A percentile compares a stretch with the other conserved stretches of the same genome.
phyloP scores from a whole-genome alignment of 2,113 vertebrate species.

The Castor canadensis region DNA sequence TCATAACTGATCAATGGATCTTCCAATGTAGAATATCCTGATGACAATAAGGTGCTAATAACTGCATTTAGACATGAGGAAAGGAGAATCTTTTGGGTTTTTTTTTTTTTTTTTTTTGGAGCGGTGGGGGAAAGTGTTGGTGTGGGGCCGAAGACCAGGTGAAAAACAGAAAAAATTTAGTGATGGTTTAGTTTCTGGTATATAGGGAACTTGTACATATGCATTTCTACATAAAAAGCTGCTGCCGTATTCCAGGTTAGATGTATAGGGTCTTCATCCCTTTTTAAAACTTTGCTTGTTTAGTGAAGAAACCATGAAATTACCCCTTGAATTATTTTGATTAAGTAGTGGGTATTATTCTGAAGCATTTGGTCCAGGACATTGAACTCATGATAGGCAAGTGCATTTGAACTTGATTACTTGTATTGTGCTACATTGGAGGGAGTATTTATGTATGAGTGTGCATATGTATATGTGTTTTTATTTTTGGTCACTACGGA shows the following conservation, averaged over 20 bases:
- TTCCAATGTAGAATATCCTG: not conserved
- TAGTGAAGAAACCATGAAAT: constrained; percentile 3
- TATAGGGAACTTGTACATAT: not conserved
- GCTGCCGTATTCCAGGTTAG: not conserved
- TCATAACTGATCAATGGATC: accelerated
- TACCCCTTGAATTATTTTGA: not conserved
- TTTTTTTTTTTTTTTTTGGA: not conserved
- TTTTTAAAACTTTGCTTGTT: constrained; percentile 7
- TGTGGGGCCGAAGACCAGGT: not conserved
- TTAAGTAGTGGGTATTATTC: not conserved
- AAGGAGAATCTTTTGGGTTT: not conserved
- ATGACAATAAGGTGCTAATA: not conserved
- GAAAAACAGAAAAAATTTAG: not conserved
- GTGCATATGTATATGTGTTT: not conserved
- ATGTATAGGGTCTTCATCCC: not conserved
- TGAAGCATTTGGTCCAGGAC: not conserved
- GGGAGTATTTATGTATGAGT: not conserved
- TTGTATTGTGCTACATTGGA: not conserved
- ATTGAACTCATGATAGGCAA: not conserved
- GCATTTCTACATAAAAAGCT: not conserved
- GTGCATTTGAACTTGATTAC: constrained; percentile 10
- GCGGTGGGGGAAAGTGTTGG: too few relatives aligned
- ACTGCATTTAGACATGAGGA: not conserved
- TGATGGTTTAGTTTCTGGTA: not conserved
- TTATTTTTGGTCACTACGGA: constrained; percentile 20